Conservation (phyloP, 2,888 invertebrate genomes). For the Seira ritae region DNA sequence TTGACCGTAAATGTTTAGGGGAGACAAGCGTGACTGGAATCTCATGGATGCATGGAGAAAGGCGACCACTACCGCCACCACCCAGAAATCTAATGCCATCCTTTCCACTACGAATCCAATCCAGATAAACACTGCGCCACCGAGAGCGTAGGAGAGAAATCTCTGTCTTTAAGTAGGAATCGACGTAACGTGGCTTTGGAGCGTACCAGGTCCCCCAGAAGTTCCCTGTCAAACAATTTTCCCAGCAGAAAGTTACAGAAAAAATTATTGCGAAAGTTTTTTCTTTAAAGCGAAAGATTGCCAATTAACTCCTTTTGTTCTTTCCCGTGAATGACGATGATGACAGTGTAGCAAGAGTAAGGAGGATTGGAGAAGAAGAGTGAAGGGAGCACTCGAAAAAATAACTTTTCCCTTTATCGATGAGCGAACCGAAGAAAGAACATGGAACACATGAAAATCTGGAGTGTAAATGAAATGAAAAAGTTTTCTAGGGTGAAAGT, state of each 20-base stretch:
- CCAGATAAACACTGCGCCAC: no score
- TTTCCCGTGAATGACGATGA: no score
- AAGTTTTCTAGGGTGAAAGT: background rate
- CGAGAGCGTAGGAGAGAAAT: no score
- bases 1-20: no score
- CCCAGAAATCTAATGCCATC: no score
- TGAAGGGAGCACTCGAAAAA: constrained; percentile 33
- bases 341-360: no score
- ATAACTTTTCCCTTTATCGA: constrained; percentile 28
- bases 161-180: no score
- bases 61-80: no score
- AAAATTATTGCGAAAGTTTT: constrained; percentile 61
- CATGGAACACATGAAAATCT: constrained; percentile 26
- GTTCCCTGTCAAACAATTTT: constrained; percentile 55
- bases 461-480: constrained; percentile 46
- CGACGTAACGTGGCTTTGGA: no score
- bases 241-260: constrained; percentile 54
- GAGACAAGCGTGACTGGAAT: constrained; percentile 37
- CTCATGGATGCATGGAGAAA: no score
- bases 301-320: constrained; percentile 56
- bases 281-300: constrained; percentile 55
- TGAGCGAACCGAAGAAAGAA: background rate
- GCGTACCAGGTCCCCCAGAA: constrained; percentile 48
- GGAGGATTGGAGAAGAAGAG: constrained; percentile 8
- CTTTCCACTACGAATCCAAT: no score